Percentiles rank a stretch among this genome's conserved stretches.
Conservation (phyloP, 2,113 vertebrate genomes). For the Hydropotes inermis region DNA sequence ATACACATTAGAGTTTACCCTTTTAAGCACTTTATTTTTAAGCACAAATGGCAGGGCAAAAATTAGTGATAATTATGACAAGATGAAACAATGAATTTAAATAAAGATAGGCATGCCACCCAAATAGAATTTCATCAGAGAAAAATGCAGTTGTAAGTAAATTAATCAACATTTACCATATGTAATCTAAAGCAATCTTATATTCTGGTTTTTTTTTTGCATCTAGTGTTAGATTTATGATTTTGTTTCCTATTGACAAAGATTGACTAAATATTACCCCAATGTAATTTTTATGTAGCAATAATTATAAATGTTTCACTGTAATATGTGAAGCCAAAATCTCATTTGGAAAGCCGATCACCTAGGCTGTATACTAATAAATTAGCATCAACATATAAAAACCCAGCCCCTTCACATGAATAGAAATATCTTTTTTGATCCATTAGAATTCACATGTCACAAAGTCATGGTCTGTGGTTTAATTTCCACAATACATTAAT, state of each 20-base stretch:
- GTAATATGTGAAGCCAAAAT: slow-evolving; percentile 48
- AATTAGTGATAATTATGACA: slow-evolving; percentile 12
- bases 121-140: slow-evolving; percentile 38
- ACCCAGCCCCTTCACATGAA: slow-evolving; percentile 19
- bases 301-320: slow-evolving; percentile 59
- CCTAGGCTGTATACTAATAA: slow-evolving; percentile 43
- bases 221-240: slow-evolving; percentile 41
- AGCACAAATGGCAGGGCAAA: not conserved
- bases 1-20: not conserved
- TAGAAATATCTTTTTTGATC: slow-evolving; percentile 45
- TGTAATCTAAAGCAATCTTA: slow-evolving; percentile 56
- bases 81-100: slow-evolving; percentile 33
- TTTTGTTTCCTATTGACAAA: slow-evolving; percentile 53
- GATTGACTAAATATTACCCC: slow-evolving; percentile 53
- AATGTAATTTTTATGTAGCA: slow-evolving; percentile 46
- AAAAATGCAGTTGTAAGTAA: slow-evolving; percentile 49
- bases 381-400: slow-evolving; percentile 50
- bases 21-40: slow-evolving; percentile 49
- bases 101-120: slow-evolving; percentile 8
- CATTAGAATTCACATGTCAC: slow-evolving; percentile 18
- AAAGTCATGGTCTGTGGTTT: slow-evolving; percentile 16
- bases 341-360: slow-evolving; percentile 52
- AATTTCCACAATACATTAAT: slow-evolving; percentile 43
- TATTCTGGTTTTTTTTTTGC: not conserved
- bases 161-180: slow-evolving; percentile 48